Evolutionary conservation across 2,113 vertebrate species (phyloP).

Genomic region (Scolopax mira): DNA sequence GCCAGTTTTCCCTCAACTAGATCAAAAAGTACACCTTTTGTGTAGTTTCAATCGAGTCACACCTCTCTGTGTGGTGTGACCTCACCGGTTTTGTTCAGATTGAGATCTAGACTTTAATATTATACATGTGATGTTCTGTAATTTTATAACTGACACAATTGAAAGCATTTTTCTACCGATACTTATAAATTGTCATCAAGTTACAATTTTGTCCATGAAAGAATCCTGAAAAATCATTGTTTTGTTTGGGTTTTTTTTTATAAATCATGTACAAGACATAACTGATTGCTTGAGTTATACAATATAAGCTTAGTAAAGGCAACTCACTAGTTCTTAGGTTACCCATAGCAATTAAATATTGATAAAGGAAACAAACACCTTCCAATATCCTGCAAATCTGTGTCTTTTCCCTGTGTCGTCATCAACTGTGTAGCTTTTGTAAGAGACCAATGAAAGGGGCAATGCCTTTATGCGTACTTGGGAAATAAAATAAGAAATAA

Average conservation of each 20-base stretch:
- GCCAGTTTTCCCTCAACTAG: background rate
- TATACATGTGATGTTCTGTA: background rate
- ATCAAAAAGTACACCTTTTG: background rate
- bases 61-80: background rate
- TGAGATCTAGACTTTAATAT: background rate
- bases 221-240: background rate
- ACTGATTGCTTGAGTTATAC: background rate
- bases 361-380: slow-evolving; percentile 58
- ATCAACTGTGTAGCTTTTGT: background rate
- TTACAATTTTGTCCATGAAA: background rate
- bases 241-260: background rate
- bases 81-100: background rate
- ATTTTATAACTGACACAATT: background rate
- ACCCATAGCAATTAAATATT: slow-evolving; percentile 65
- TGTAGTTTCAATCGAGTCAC: background rate
- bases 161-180: background rate
- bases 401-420: slow-evolving; percentile 17
- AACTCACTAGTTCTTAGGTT: slow-evolving; percentile 49
- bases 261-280: background rate
- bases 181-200: background rate
- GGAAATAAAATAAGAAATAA: background rate
- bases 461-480: background rate
- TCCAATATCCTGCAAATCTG: slow-evolving; percentile 55
- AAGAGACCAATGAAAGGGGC: background rate
- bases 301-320: background rate